Evolutionary conservation across 2,113 vertebrate genomes (phyloP), one percentile per base, ranked within the genome.

Genomic region (Lynx canadensis): DNA sequence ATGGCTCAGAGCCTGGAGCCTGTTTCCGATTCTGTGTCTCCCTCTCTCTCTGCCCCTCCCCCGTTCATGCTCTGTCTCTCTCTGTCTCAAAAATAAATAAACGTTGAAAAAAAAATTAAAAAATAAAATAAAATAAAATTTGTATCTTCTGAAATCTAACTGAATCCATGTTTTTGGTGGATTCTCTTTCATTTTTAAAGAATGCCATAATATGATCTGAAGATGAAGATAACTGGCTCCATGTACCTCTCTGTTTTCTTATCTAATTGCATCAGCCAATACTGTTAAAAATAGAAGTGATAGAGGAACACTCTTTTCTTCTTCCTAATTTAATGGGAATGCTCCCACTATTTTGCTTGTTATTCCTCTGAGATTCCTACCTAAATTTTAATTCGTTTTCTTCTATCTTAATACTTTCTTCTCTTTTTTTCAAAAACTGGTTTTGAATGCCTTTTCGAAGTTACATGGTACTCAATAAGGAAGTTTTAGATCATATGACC

Each of bases 341-440:
- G 5, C 7, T 92, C 65, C 15, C 18, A 55, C 14, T 36, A 73
- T 60, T 74, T 36, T 92, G 23, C 3, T 93, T 94, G 29, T 41
- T 66, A 10, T n/a, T 92, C 73, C 16, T 78, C 2, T 78, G 5
- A 33, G 38, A 92, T 78, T 63, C 11, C 7, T 85, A 66, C 2
- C 48, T 92, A 88, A 65, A 86, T 89, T 94, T 92, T 94, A 85
- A 63, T 69, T 76, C 16, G 18, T 63, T 78, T 92, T 60, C 7
- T n/a, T 82, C 52, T 50, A 68, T 69, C 19, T 83, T 71, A 79
- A 71, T 48, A 48, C 8, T 55, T 63, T 48, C 0, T 33, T 36
- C 13, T 33, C 66, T 84, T 83, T 79, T 65, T 81, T 76, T 10
- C 41, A 41, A 94, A 89, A 55, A 63, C 19, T 66, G 38, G 74